Conservation (phyloP, 1,140 invertebrate genomes). For the Belonocnema kinseyi region DNA sequence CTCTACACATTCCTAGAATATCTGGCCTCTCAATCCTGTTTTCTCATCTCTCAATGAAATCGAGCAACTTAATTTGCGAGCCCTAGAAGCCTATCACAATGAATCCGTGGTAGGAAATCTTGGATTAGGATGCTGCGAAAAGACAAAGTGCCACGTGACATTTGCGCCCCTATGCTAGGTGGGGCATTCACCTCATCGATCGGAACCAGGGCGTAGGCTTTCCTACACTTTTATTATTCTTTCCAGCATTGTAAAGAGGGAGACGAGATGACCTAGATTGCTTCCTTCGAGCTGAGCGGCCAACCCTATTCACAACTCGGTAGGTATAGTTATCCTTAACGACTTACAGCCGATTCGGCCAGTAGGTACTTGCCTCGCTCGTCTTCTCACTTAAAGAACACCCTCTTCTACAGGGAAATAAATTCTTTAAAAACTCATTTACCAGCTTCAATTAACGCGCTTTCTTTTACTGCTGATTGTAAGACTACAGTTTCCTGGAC, state of each 20-base stretch:
- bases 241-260: slow-evolving; percentile 46
- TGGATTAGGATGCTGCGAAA: slow-evolving; percentile 21
- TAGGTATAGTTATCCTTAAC: slow-evolving; percentile 40
- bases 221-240: slow-evolving; percentile 45
- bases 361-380: not conserved
- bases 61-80: too few species aligned
- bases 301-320: slow-evolving; percentile 41
- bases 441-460: slow-evolving; percentile 22
- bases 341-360: slow-evolving; percentile 40
- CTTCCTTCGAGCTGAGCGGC: slow-evolving; percentile 39
- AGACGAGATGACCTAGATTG: slow-evolving; percentile 52
- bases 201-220: slow-evolving; percentile 28
- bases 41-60: too few species aligned
- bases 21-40: too few species aligned
- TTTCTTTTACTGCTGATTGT: too few species aligned
- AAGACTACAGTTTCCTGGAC: too few species aligned
- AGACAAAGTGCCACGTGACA: slow-evolving; percentile 17
- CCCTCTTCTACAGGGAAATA: slow-evolving; percentile 39
- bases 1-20: too few species aligned
- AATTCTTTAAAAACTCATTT: slow-evolving; percentile 54
- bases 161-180: slow-evolving; percentile 41
- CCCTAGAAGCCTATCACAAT: not conserved
- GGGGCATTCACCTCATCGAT: slow-evolving; percentile 58
- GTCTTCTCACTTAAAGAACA: not conserved
- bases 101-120: not conserved